phyloP scores from a whole-genome alignment of 2,797 vertebrate species.

The Sebastes hubbsi region DNA sequence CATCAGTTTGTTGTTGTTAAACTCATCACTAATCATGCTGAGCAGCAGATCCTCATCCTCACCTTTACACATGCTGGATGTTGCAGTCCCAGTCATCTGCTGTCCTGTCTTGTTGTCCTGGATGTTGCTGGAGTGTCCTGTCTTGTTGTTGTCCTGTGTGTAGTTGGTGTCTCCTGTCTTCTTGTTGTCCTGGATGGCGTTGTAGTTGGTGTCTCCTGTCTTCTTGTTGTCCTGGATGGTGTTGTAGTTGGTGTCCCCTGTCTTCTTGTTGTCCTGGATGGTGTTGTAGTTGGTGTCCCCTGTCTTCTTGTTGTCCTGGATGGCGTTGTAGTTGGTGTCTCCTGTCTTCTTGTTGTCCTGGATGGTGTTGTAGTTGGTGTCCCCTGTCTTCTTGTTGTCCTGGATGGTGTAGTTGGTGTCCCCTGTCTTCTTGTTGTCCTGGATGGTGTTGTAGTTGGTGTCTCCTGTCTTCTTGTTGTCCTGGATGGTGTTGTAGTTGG shows the following conservation, averaged over 20 bases:
- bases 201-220: no score
- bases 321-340: no score
- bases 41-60: background rate
- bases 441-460: no score
- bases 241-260: background rate
- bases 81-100: conserved; percentile 6
- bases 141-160: conserved; percentile 10
- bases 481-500: conserved; percentile 22
- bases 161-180: background rate
- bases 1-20: background rate
- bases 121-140: background rate
- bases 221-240: no score
- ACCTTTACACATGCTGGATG: conserved; percentile 38
- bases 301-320: no score
- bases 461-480: no score
- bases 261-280: background rate
- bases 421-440: no score
- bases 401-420: no score
- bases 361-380: background rate
- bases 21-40: background rate
- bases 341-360: no score
- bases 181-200: no score
- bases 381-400: no score
- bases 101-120: background rate
- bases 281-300: no score